Base-by-base conservation (phyloP, 2,888 invertebrate species). In the Xiphydria camelus region DNA sequence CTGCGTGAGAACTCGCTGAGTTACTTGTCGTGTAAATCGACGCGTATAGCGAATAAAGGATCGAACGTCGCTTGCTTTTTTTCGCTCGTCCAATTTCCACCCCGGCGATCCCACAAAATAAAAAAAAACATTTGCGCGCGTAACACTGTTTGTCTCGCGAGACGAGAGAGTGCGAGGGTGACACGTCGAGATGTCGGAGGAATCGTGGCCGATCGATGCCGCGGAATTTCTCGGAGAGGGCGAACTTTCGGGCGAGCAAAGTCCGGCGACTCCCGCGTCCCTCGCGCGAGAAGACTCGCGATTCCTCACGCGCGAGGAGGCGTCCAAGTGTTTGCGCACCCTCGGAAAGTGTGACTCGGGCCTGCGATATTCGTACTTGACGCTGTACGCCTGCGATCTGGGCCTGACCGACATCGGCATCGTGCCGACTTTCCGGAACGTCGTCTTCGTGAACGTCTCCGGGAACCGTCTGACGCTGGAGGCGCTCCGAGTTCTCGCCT, bases 391-490 rank as follows among this genome's bases (percentile, higher is more conserved):
- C 9, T 79, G 75, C 1, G 77, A 78, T 10, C 76, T 78, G 71
- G 69, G 63, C 4, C 62, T 85, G 7, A 84, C 82, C 0, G 76
- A 82, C 39, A 75, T 85, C n/a, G 64, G 69, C 0, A 75, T 77
- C 1, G 71, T 85, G 43, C 65, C 74, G 20, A 66, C 66, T 37
- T 85, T 82, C 61, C 77, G 76, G 43, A 79, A 84, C 55, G 69
- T 85, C 2, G 76, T 83, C 41, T 83, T 80, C 54, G 67, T 85
- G 1, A 79, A 85, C 51, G 73, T 85, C 1, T 82, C 82, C 3
- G 74, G 79, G 2, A 85, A 85, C 55, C 68, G 66, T 20, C 59
- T 85, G 21, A 78, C 73, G 3, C 53, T 78, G 10, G 75, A 79
- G 0, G 77, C 73, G 1, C 58, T 85, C 14, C 78, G 81, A 63